Base-by-base conservation (phyloP, 2,113 vertebrate species). In the Phaetusa simplex region DNA sequence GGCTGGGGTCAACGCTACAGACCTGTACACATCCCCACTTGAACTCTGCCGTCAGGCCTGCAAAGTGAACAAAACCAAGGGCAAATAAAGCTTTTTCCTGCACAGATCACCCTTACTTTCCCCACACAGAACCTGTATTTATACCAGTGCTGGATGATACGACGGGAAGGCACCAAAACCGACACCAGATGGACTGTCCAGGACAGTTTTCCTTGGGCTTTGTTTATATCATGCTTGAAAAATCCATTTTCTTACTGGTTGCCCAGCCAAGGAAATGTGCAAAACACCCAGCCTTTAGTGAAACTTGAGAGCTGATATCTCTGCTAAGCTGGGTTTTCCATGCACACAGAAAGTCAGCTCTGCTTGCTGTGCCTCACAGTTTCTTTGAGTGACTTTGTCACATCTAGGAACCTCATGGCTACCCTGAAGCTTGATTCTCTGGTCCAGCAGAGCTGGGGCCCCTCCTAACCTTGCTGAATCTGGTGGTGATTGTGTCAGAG, bases 261-360 rank as follows among this genome's bases (percentile, higher is more conserved):
- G 40, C 30, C 56, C 78, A 73, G 84, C 62, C 90, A 94, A 80
- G 56, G 58, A 91, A 95, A 85, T 65, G 65, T 94, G 93, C 70
- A 53, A 69, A 96, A 73, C 78, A 85, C 40, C 19, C 84, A 91
- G 30, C 42, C 19, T 15, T 55, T 26, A 78, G 43, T 49, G 58
- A 90, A 81, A 91, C 81, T 77, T 91, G 81, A 26, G 96, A 93
- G 87, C 20, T 0, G 0, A 79, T 69, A 88, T 14, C 42, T 42
- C 42, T 42, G 42, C 42, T 42, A 42, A 42, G 42, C 42, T 14
- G 42, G 42, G 12, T 42, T 42, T 42, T 42, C 42, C 42, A 42
- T 14, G 42, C 42, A 42, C 5, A 5, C 42, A 42, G 42, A 42
- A 42, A 42, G 42, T 42, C 42, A 42, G 42, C 42, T 42, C 42